A percentile compares a stretch with the other conserved stretches of the same genome.
Conservation (phyloP, 2,888 invertebrate species). For the Aphrophora alni region DNA sequence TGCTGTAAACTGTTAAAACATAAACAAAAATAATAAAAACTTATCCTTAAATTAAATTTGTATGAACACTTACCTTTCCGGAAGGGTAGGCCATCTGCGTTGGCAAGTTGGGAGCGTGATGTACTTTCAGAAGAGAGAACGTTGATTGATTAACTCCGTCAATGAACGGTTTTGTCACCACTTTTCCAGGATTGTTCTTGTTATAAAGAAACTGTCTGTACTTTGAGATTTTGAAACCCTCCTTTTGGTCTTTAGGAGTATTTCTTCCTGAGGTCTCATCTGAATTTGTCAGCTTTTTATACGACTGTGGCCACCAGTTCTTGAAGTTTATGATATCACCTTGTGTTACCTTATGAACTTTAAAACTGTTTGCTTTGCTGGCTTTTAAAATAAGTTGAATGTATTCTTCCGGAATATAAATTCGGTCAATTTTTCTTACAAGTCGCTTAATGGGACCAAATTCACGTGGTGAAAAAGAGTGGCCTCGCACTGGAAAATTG, state of each 20-base stretch:
- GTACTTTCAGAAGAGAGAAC: not conserved
- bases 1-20: no score
- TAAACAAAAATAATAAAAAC: no score
- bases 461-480: no score
- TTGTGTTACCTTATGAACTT: not conserved
- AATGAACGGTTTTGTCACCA: not conserved
- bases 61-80: no score
- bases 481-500: no score
- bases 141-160: not conserved
- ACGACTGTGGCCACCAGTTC: constrained; percentile 12
- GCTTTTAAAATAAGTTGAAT: not conserved
- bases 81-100: no score
- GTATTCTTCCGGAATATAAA: not conserved
- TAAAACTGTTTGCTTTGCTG: not conserved
- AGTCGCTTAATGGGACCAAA: not conserved
- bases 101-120: no score
- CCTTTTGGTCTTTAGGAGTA: constrained; percentile 6
- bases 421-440: constrained; percentile 12
- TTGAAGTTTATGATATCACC: constrained; percentile 9
- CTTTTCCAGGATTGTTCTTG: constrained; percentile 13
- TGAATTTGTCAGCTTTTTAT: not conserved
- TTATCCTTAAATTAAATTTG: no score
- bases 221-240: constrained; percentile 11
- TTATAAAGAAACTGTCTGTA: constrained; percentile 1
- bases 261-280: constrained; percentile 16